phyloP scores from a whole-genome alignment of 2,888 invertebrate species.

The Netelia virgata region DNA sequence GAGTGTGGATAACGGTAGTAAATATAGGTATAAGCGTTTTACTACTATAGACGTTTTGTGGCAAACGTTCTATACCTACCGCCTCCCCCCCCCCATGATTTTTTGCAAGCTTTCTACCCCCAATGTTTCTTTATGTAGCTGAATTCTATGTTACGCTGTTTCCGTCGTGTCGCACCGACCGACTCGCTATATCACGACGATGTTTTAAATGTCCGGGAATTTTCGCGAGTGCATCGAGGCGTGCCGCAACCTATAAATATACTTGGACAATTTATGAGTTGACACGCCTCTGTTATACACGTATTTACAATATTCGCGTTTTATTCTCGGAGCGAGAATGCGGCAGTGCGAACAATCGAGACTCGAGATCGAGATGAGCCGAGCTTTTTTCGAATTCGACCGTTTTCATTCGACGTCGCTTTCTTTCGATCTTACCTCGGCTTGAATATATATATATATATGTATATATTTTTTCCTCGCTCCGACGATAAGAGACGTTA shows the following conservation, averaged over 20 bases:
- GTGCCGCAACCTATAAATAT: not conserved
- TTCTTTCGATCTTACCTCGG: no score
- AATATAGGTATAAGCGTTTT: not conserved
- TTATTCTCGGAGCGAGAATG: no score
- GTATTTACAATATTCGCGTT: no score
- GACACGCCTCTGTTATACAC: no score
- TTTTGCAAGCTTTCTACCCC: not conserved
- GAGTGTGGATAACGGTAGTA: constrained; percentile 31
- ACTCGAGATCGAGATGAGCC: no score
- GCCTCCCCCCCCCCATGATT: not conserved
- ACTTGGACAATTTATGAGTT: no score
- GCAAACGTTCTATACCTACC: not conserved
- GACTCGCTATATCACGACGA: not conserved
- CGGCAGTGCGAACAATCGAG: no score
- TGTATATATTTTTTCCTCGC: no score
- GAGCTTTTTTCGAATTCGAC: no score
- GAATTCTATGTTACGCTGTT: not conserved
- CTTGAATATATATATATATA: no score
- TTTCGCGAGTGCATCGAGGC: not conserved
- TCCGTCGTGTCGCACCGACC: not conserved
- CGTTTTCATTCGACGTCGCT: no score
- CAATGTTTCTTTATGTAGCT: not conserved
- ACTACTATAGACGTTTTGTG: not conserved
- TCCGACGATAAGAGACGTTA: no score
- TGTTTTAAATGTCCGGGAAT: not conserved